Percentiles rank a stretch among this genome's conserved stretches.
phyloP scores from a whole-genome alignment of 2,888 invertebrate genomes.

The Dynastes tityus region DNA sequence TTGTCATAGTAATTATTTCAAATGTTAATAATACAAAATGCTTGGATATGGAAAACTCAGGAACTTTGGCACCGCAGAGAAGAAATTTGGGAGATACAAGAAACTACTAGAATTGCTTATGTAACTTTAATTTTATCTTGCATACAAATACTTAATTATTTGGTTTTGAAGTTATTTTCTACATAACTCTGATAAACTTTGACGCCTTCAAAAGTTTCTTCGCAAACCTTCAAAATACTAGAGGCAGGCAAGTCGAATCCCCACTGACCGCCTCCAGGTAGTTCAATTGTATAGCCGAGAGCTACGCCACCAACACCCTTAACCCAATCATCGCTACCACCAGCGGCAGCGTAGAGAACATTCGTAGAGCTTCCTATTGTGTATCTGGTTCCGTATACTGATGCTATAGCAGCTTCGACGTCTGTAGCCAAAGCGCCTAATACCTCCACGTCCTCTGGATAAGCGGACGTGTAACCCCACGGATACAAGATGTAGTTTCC shows the following conservation, averaged over 20 bases:
- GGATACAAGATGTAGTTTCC: slow-evolving; percentile 81
- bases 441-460: slow-evolving; percentile 71
- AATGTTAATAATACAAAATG: too few relatives aligned
- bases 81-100: too few relatives aligned
- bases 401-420: slow-evolving; percentile 69
- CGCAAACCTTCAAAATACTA: slow-evolving; percentile 73
- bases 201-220: slow-evolving; percentile 77
- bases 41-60: too few relatives aligned
- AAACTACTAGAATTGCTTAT: too few relatives aligned
- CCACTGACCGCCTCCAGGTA: slow-evolving; percentile 71
- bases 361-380: slow-evolving; percentile 70
- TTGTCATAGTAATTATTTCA: too few relatives aligned
- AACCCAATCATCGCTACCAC: slow-evolving; percentile 80
- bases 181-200: slow-evolving; percentile 70
- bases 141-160: slow-evolving; percentile 9
- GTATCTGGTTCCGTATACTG: slow-evolving; percentile 62
- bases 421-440: slow-evolving; percentile 69
- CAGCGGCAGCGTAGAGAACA: slow-evolving; percentile 72
- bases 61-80: too few relatives aligned
- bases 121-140: not conserved
- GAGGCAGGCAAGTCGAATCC: slow-evolving; percentile 76
- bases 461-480: slow-evolving; percentile 76
- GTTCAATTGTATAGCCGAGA: slow-evolving; percentile 77
- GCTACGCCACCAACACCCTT: slow-evolving; percentile 74
- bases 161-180: not conserved